These are phyloP conservation scores for Globodera ellingtonae DNA, from an alignment of 1,140 invertebrate genomes.

Conservation along the genomic window DNA sequence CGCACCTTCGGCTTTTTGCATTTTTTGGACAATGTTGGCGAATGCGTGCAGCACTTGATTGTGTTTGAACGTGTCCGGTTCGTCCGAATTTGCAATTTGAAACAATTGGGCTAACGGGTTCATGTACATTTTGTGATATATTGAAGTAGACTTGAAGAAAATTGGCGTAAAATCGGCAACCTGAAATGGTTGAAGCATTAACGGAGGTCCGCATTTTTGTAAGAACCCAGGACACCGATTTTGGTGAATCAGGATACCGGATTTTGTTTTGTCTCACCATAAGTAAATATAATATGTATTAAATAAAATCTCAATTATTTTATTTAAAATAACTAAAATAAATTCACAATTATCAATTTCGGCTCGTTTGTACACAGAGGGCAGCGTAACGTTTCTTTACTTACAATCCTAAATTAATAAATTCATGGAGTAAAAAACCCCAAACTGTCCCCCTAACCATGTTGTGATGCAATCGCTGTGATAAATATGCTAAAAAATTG, in stretches of 20 bases:
- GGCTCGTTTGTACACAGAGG: neutral
- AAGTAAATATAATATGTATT: too few species aligned
- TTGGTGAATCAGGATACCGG: too few species aligned
- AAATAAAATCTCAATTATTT: too few species aligned
- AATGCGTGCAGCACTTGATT: neutral
- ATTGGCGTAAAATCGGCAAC: neutral
- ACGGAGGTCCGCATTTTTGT: too few species aligned
- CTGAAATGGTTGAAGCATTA: neutral
- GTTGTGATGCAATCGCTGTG: neutral
- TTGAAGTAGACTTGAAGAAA: neutral
- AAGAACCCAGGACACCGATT: too few species aligned
- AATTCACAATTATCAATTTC: neutral
- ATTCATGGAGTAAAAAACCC: neutral
- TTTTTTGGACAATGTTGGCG: neutral
- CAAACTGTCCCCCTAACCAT: neutral
- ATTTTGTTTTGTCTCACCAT: too few species aligned
- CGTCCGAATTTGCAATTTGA: neutral
- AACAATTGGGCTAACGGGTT: neutral
- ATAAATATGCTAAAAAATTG: neutral
- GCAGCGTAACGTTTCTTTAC: neutral
- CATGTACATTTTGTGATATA: neutral
- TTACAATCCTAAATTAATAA: neutral
- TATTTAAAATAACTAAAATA: too few species aligned
- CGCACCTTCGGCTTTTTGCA: neutral
- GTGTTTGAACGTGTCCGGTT: neutral